Conservation (phyloP, 2,113 vertebrate species). For the Saimiri boliviensis region DNA sequence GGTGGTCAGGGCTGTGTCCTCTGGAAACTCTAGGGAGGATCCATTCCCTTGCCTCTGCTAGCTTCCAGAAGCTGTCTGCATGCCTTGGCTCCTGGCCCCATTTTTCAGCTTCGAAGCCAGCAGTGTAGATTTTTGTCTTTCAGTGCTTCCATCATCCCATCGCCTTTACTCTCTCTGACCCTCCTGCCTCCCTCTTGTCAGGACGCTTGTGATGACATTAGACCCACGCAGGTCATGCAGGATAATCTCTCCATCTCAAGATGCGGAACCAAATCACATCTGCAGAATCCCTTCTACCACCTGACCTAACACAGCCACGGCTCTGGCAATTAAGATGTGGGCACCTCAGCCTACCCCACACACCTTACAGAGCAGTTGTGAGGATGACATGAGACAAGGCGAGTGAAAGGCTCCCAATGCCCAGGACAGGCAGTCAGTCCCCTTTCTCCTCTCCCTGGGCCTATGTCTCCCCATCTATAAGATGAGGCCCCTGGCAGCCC, state of each 20-base stretch:
- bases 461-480: background rate
- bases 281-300: background rate
- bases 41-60: background rate
- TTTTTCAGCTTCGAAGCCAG: background rate
- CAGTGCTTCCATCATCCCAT: background rate
- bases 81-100: background rate
- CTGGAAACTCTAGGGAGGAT: background rate
- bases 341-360: background rate
- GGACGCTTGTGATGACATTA: background rate
- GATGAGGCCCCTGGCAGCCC: background rate
- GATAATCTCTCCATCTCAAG: background rate
- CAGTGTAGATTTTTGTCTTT: background rate
- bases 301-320: background rate
- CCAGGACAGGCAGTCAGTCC: background rate
- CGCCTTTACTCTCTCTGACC: background rate
- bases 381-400: background rate
- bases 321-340: background rate
- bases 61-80: background rate
- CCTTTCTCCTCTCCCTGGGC: background rate
- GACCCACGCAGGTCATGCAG: background rate
- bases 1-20: background rate
- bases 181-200: background rate
- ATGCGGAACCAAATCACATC: background rate
- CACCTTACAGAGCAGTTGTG: background rate
- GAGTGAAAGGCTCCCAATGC: background rate